Conservation (phyloP, 2,797 vertebrate species). For the Cryptoblepharus egeriae region DNA sequence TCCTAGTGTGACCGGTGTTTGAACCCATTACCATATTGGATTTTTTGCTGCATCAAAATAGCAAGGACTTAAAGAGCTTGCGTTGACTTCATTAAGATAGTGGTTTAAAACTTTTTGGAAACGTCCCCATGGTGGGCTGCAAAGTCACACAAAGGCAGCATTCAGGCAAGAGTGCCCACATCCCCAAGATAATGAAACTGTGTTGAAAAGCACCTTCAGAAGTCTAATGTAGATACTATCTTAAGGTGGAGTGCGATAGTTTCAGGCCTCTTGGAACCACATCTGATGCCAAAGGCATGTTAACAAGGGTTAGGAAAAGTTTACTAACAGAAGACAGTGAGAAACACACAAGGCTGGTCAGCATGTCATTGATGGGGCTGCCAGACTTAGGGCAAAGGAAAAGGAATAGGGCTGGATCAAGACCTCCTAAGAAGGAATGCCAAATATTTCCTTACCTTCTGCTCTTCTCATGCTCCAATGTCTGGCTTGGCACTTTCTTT, state of each 20-base stretch:
- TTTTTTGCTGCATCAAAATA: background rate
- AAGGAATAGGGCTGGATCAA: too few species aligned
- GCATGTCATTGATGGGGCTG: background rate
- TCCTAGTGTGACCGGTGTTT: rapidly evolving
- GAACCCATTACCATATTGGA: background rate
- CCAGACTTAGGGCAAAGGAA: background rate
- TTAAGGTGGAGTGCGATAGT: background rate
- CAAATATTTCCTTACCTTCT: background rate
- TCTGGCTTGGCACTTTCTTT: too few species aligned
- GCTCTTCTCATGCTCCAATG: too few species aligned
- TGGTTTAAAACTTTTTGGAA: conserved; percentile 1
- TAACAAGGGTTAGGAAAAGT: background rate
- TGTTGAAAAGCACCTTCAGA: conserved; percentile 79
- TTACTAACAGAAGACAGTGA: background rate
- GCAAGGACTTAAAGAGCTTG: background rate
- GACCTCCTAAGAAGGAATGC: too few species aligned
- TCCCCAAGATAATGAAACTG: conserved; percentile 76
- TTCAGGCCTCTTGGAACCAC: background rate
- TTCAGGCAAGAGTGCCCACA: conserved; percentile 69
- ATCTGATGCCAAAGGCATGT: background rate
- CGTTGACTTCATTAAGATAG: rapidly evolving
- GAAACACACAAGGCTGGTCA: background rate
- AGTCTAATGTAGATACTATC: conserved; percentile 49
- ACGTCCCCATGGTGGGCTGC: background rate
- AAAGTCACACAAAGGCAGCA: conserved; percentile 79